Base-by-base conservation (phyloP, 2,888 invertebrate genomes). In the Cheilosia variabilis region DNA sequence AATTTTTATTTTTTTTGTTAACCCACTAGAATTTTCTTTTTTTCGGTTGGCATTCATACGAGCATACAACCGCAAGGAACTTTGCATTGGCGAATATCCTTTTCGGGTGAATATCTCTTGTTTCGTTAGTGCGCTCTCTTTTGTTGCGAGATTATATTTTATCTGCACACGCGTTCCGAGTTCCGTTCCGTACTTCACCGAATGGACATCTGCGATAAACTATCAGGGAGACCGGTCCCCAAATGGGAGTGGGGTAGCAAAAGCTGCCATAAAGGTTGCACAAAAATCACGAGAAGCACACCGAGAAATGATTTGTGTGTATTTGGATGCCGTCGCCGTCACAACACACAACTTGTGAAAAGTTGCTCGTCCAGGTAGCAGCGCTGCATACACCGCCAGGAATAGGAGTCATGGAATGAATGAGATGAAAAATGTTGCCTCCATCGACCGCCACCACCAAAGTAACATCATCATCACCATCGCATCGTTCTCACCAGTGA, bases 201-300 rank as follows among this genome's bases (percentile, higher is more conserved):
- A 91, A 91, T 91, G 92, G 92, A 91, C 91, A 92, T 92, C 92
- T 91, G 91, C 92, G 92, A 92, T 92, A 92, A 92, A 92, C 92
- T 92, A 92, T 92, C 92, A 91, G 83, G 87, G 83, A 79, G 84
- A 81, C 87, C 87, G 86, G 87, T 86, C 76, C 79, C 76, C 84
- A 63, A 76, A 83, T 83, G 73, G 83, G 79, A 80, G 84, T 89
- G 88, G 89, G 89, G 89, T 88, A 84, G 81, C 88, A 81, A 82
- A 82, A 78, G 78, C 88, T 88, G 88, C 87, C 88, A 88, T 88
- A 88, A 89, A 89, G 89, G 88, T 89, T 90, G 90, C 90, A 90
- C 89, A 90, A 90, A 90, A 86, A 86, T 83, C 87, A 87, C 82
- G 82, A 52, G 52, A 78, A 87, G 63, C 77, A 83, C 78, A 78